Evolutionary conservation across 2,888 invertebrate genomes (phyloP).

Genomic region (Clanis bilineata): DNA sequence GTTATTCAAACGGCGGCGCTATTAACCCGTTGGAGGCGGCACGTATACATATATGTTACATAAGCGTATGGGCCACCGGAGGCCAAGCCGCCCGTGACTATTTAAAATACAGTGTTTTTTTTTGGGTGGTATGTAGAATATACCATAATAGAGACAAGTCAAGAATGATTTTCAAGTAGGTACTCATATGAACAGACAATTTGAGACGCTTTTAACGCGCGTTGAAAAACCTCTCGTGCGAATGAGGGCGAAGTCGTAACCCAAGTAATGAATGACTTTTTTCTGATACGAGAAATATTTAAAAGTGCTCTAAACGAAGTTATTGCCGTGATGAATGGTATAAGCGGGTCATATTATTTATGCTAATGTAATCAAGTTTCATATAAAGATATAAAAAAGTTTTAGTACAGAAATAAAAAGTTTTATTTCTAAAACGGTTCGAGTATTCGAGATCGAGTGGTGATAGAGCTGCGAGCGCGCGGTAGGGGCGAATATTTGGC

Average conservation of each 20-base stretch:
- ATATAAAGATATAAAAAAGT: conserved; percentile 10
- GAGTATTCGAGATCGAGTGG: conserved; percentile 11
- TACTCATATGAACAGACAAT: no score
- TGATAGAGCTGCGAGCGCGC: background rate
- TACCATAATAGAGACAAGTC: no score
- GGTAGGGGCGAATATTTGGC: conserved; percentile 16
- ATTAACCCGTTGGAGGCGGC: no score
- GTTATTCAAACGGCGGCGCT: no score
- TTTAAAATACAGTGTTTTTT: no score
- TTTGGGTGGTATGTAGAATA: no score
- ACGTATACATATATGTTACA: no score
- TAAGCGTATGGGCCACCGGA: no score
- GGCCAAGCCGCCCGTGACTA: no score
- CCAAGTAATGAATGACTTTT: background rate
- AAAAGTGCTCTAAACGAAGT: background rate
- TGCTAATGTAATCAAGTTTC: conserved; percentile 9
- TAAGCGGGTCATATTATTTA: background rate
- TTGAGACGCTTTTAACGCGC: no score
- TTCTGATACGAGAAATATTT: background rate
- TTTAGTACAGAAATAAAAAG: conserved; percentile 10
- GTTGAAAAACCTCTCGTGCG: no score
- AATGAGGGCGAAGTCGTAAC: background rate
- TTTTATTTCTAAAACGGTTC: conserved; percentile 6
- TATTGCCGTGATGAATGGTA: background rate
- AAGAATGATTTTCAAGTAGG: no score